Conservation (phyloP, 2,888 invertebrate genomes). For the Zonitis immaculata region DNA sequence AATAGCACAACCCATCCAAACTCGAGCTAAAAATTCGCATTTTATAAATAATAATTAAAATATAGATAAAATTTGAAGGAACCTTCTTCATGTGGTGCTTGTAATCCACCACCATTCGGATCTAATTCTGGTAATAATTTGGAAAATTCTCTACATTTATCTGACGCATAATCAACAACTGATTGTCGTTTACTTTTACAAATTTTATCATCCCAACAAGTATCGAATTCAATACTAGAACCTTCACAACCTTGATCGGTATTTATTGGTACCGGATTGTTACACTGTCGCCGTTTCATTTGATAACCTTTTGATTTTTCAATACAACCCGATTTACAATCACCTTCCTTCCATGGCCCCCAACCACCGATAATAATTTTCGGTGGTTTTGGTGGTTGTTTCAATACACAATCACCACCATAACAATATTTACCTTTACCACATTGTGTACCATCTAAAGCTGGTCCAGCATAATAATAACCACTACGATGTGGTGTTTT, state of each 20-base stretch:
- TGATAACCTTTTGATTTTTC: conserved; percentile 58
- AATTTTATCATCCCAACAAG: conserved; percentile 62
- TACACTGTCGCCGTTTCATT: conserved; percentile 56
- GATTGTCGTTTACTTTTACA: conserved; percentile 53
- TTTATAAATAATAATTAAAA: not conserved
- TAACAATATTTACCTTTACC: conserved; percentile 61
- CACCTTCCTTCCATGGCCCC: conserved; percentile 59
- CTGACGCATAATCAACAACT: conserved; percentile 57
- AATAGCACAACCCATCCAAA: conserved; percentile 77
- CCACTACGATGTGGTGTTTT: conserved; percentile 68
- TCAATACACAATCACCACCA: conserved; percentile 60
- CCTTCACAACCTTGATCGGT: conserved; percentile 60
- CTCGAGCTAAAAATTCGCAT: conserved; percentile 50
- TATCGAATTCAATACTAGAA: conserved; percentile 57
- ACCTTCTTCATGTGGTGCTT: conserved; percentile 68
- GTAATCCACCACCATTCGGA: conserved; percentile 62
- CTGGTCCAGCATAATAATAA: conserved; percentile 74
- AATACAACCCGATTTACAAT: conserved; percentile 66
- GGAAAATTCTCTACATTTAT: conserved; percentile 62
- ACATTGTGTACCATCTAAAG: conserved; percentile 75
- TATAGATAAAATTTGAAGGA: not conserved
- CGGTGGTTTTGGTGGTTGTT: conserved; percentile 41
- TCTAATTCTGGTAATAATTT: conserved; percentile 59
- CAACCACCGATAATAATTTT: conserved; percentile 54
- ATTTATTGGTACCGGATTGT: conserved; percentile 50